Evolutionary conservation across 2,797 vertebrate species (phyloP), one percentile per base, ranked within the genome.

Genomic region (Microcaecilia unicolor): DNA sequence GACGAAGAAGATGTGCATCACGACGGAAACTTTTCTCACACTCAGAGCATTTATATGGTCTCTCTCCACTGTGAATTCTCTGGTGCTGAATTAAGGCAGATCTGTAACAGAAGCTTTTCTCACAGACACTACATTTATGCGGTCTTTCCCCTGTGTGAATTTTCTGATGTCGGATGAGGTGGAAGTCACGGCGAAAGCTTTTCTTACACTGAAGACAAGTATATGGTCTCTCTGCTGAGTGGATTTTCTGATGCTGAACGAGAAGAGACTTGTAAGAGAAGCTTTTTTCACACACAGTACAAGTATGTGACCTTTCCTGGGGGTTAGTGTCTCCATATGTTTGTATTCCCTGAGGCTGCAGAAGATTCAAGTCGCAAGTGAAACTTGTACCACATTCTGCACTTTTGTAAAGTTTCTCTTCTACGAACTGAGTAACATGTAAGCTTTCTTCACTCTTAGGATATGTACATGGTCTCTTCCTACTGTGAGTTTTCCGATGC

Each of bases 261-360:
- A 62, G 58, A 40, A 65, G 54, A 16, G 61, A 62, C 17, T 61
- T 65, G 12, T 48, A 56, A 22, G 55, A 54, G 20, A 68, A 65
- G 25, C 50, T 48, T 19, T 60, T 59, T 14, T 39, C 48, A 25
- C 65, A 68, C 11, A 62, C 53, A 15, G 48, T 41, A 34, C 65
- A 68, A 15, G 55, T 50, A 3, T 65, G 62, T 4, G 58, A 58
- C 12, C 64, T 62, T 29, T 62, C n/a, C 55, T 1, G 11, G n/a
- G n/a, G n/a, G n/a, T n/a, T 6, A 35, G n/a, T n/a, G n/a, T n/a
- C n/a, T n/a, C n/a, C n/a, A n/a, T n/a, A n/a, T n/a, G n/a, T n/a
- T n/a, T n/a, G n/a, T n/a, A n/a, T n/a, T n/a, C n/a, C n/a, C n/a
- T n/a, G n/a, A n/a, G n/a, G n/a, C 1, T 46, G 65, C 8, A 41